Base-by-base conservation (phyloP, 2,888 invertebrate genomes). In the Bugula neritina region DNA sequence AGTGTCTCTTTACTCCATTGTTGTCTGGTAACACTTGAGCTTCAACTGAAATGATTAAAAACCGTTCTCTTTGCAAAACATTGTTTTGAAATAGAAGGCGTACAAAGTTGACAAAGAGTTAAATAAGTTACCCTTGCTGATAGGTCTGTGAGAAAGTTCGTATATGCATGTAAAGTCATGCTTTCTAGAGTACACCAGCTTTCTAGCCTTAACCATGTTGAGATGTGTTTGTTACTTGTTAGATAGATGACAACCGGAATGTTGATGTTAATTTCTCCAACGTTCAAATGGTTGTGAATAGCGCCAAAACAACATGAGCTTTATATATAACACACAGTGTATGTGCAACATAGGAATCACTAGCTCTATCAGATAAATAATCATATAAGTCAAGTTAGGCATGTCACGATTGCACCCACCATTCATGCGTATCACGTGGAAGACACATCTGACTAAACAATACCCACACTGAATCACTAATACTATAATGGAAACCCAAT, bases 1-100 rank as follows among this genome's bases (percentile, higher is more conserved):
- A 79, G 74, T 83, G 83, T 2, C 83, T 76, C 75, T 82, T 82
- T 27, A 83, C 83, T 54, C 70, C 70, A 63, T 31, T 63, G 25
- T 29, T 31, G 63, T 63, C 63, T 2, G 25, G 23, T 5, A 13
- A 2, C 29, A 31, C 10, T 31, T 63, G 63, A 31, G 31, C 31
- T 5, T 63, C 63, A 17, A 5, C 43, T 43, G 43, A 43, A 43
- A 43, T 10, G 17, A 43, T 43, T 43, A 43, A 43, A 43, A 43
- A 43, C 5, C 17, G 43, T 43, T 17, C 43, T 43, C 10, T 43
- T 10, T 5, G 43, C 17, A 43, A 43, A 43, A 43, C 10, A 43
- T 5, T 43, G 43, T 17, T 10, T 43, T 17, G 43, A 43, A 43
- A 43, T 17, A n/a, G n/a, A n/a, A n/a, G n/a, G n/a, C n/a, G n/a